phyloP scores from a whole-genome alignment of 2,797 vertebrate species.

The Crenuchus spilurus region DNA sequence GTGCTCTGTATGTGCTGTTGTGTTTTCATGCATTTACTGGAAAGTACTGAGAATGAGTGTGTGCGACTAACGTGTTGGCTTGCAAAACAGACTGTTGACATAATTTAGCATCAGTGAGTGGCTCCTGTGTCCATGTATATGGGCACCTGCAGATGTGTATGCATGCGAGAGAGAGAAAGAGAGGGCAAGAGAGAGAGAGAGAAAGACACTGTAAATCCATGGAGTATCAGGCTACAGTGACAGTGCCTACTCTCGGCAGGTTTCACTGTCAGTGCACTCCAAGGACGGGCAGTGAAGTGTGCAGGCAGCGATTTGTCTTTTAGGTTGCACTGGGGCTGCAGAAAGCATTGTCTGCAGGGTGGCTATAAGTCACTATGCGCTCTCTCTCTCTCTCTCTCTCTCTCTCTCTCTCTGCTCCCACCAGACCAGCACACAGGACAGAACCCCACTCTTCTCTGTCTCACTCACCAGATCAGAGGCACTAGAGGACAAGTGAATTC shows the following conservation, averaged over 20 bases:
- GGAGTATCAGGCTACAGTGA: constrained; percentile 31
- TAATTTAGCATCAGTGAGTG: constrained; percentile 32
- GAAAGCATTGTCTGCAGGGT: constrained; percentile 40
- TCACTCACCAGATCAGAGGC: constrained; percentile 18
- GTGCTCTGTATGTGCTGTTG: constrained; percentile 1
- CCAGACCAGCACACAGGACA: constrained; percentile 5
- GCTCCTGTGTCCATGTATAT: constrained; percentile 10
- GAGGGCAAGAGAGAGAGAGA: not conserved
- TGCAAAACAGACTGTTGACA: constrained; percentile 15
- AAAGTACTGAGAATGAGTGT: too few relatives aligned
- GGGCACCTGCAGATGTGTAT: not conserved
- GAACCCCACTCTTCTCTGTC: constrained; percentile 9
- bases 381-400: constrained; percentile 17
- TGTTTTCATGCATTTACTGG: constrained; percentile 4
- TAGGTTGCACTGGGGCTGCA: constrained; percentile 37
- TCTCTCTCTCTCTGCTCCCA: constrained; percentile 26
- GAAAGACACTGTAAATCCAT: not conserved
- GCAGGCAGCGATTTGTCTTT: constrained; percentile 49
- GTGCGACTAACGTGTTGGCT: constrained; percentile 8
- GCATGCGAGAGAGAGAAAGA: not conserved
- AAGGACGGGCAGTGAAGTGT: constrained; percentile 53
- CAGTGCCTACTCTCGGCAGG: constrained; percentile 34
- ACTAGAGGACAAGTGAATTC: constrained; percentile 2
- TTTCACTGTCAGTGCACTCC: constrained; percentile 49
- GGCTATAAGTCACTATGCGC: constrained; percentile 49